Evolutionary conservation across 2,888 invertebrate genomes (phyloP).

Genomic region (Hirtodrosophila duncani): DNA sequence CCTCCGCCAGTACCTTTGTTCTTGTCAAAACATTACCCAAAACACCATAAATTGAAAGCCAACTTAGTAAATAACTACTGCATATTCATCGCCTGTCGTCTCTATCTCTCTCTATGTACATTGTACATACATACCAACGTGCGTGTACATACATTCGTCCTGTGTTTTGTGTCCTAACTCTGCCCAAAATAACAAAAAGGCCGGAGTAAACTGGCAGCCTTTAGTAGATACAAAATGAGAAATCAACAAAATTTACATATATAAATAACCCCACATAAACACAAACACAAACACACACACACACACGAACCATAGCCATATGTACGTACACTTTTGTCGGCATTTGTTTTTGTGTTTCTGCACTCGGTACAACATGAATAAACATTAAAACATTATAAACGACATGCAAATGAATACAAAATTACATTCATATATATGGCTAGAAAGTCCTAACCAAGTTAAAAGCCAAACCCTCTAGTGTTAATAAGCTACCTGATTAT

Average conservation of each 20-base stretch:
- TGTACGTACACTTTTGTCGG: constrained; percentile 39
- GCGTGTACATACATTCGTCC: no score
- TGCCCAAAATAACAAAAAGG: constrained; percentile 15
- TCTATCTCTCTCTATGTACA: constrained; percentile 28
- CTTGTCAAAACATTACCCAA: background rate
- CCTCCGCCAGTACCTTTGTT: constrained; percentile 3
- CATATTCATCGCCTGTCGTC: constrained; percentile 16
- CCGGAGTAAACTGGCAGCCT: constrained; percentile 3
- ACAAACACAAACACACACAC: background rate
- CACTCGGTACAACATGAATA: constrained; percentile 30
- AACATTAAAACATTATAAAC: constrained; percentile 30
- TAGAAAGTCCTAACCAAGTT: constrained; percentile 17
- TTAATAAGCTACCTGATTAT: no score
- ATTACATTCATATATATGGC: constrained; percentile 10
- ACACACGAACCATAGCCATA: constrained; percentile 1
- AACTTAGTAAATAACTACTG: constrained; percentile 26
- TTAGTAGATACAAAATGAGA: constrained; percentile 6
- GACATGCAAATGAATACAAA: constrained; percentile 32
- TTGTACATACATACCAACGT: background rate
- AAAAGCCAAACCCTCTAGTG: constrained; percentile 3
- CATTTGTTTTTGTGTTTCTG: constrained; percentile 50
- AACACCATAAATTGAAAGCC: constrained; percentile 27
- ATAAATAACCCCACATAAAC: constrained; percentile 47
- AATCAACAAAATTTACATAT: constrained; percentile 34
- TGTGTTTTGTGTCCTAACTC: constrained; percentile 26